Conservation (phyloP, 2,888 invertebrate genomes). For the Ophion costatus region DNA sequence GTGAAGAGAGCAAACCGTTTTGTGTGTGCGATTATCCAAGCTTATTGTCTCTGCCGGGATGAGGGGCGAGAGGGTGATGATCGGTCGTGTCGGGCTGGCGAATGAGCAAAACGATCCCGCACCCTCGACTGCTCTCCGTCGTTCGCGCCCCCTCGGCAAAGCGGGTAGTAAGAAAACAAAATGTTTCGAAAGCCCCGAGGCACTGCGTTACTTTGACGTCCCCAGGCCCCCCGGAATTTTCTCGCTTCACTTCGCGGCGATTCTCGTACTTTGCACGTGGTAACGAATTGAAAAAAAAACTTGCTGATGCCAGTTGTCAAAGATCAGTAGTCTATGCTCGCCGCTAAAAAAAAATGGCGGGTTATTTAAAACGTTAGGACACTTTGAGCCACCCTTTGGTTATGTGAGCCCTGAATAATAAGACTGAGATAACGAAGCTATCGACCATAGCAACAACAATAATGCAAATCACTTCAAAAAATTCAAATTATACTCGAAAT, state of each 20-base stretch:
- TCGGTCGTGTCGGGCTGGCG: conserved; percentile 40
- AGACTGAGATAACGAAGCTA: no score
- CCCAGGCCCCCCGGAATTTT: conserved; percentile 22
- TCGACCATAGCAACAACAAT: no score
- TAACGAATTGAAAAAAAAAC: neutral
- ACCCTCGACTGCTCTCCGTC: conserved; percentile 46
- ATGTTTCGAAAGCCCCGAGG: conserved; percentile 23
- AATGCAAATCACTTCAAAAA: no score
- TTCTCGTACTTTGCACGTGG: conserved; percentile 7
- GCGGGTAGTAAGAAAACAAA: conserved; percentile 28
- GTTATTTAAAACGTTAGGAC: no score
- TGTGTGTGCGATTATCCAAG: conserved; percentile 79
- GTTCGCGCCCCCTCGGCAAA: conserved; percentile 39
- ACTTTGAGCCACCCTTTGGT: no score
- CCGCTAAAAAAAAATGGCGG: no score
- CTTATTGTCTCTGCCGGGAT: conserved; percentile 71
- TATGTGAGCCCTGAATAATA: no score
- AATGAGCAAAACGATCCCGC: conserved; percentile 53
- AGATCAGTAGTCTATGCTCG: no score
- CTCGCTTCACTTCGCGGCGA: conserved; percentile 41
- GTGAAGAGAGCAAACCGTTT: conserved; percentile 82
- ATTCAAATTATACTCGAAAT: no score
- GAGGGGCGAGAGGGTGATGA: conserved; percentile 28
- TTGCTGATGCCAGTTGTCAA: no score
- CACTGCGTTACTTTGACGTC: conserved; percentile 25